Evolutionary conservation across 2,888 invertebrate genomes (phyloP).

Genomic region (Caenorhabditis auriculariae): DNA sequence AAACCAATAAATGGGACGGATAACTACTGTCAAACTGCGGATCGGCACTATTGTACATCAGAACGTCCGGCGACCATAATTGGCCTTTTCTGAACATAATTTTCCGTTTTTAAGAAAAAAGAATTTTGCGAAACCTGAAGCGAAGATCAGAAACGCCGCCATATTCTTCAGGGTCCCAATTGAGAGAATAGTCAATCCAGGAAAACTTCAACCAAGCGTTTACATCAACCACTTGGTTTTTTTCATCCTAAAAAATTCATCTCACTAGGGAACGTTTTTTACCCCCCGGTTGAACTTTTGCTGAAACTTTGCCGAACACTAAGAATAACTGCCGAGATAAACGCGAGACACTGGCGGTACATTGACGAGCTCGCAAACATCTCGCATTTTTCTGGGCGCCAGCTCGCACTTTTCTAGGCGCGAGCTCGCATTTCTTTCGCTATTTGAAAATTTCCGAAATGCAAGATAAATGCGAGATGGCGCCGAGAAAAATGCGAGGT

Average conservation of each 20-base stretch:
- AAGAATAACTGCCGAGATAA: too few species aligned
- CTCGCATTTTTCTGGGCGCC: too few species aligned
- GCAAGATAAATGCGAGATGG: too few species aligned
- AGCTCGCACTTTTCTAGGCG: too few species aligned
- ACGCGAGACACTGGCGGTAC: too few species aligned
- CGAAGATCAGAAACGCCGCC: slow-evolving; percentile 46
- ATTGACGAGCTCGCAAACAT: too few species aligned
- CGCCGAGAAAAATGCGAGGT: too few species aligned
- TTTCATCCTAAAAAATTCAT: slow-evolving; percentile 38
- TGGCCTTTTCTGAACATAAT: slow-evolving; percentile 37
- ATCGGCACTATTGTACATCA: slow-evolving; percentile 75
- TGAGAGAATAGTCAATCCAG: slow-evolving; percentile 46
- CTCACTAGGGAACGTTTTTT: background rate
- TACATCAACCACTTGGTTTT: slow-evolving; percentile 50
- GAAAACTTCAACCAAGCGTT: slow-evolving; percentile 51
- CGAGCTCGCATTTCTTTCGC: too few species aligned
- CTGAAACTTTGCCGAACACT: too few species aligned
- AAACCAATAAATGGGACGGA: slow-evolving; percentile 93
- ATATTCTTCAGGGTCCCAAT: slow-evolving; percentile 44
- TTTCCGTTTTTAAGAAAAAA: background rate
- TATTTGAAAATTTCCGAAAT: too few species aligned
- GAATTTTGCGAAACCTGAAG: slow-evolving; percentile 11
- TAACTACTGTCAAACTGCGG: slow-evolving; percentile 97
- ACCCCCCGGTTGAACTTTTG: too few species aligned
- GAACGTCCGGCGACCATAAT: slow-evolving; percentile 53